A percentile compares a stretch with the other conserved stretches of the same genome.
Conservation (phyloP, 1,140 invertebrate species). For the Rhopalosiphum maidis region DNA sequence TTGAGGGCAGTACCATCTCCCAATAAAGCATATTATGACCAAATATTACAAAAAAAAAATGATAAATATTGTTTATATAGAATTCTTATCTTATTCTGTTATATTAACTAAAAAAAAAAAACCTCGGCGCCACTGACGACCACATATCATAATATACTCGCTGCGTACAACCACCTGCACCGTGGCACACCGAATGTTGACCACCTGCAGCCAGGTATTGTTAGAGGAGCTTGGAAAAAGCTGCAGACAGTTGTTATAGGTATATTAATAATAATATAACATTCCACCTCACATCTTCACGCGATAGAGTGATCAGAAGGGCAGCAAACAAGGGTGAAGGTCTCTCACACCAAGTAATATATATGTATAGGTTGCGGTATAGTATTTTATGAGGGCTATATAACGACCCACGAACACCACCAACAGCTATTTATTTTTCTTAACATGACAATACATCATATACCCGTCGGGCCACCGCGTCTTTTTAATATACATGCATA, state of each 20-base stretch:
- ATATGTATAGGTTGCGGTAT: not conserved
- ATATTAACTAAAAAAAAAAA: not conserved
- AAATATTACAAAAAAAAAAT: not conserved
- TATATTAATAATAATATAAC: not conserved
- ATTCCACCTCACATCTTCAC: not conserved
- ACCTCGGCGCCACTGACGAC: not conserved
- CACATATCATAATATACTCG: not conserved
- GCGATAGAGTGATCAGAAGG: not conserved
- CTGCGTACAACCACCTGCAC: not conserved
- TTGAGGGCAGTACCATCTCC: not conserved
- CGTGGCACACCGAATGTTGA: not conserved
- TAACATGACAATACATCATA: not conserved
- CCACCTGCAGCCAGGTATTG: not conserved
- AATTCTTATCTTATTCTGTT: not conserved
- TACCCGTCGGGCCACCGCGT: not conserved
- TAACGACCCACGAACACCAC: not conserved
- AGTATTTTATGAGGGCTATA: not conserved
- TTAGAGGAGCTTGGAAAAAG: conserved; percentile 16
- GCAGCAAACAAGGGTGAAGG: not conserved
- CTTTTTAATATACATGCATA: conserved; percentile 21
- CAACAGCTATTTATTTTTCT: not conserved
- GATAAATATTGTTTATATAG: no score
- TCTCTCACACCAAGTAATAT: not conserved
- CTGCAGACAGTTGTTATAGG: not conserved
- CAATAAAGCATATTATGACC: not conserved